phyloP scores from a whole-genome alignment of 2,888 invertebrate genomes.

The Pinctada fucata region DNA sequence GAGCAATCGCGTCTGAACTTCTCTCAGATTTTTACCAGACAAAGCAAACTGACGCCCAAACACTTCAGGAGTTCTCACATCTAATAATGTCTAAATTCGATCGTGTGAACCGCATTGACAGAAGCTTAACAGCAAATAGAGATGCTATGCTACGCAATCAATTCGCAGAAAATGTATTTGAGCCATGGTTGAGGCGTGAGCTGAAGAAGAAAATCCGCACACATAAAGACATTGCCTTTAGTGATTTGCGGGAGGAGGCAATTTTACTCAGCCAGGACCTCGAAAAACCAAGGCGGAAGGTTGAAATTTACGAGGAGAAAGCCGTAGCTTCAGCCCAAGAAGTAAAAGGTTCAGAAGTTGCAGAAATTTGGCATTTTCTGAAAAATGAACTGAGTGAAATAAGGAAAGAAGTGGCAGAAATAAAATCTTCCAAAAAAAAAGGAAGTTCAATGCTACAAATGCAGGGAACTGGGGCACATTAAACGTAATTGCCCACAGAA shows the following conservation, averaged over 20 bases:
- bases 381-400: too few relatives aligned
- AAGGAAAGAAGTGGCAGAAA: too few relatives aligned
- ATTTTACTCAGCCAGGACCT: background rate
- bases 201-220: constrained; percentile 14
- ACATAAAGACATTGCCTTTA: constrained; percentile 8
- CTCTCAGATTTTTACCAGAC: constrained; percentile 19
- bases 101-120: background rate
- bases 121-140: constrained; percentile 9
- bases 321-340: too few relatives aligned
- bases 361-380: too few relatives aligned
- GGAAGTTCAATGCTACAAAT: too few relatives aligned
- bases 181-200: constrained; percentile 18
- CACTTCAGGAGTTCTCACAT: constrained; percentile 16
- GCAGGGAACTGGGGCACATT: too few relatives aligned
- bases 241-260: constrained; percentile 23
- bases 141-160: constrained; percentile 13
- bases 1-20: constrained; percentile 19
- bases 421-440: too few relatives aligned
- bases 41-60: background rate
- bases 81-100: constrained; percentile 19
- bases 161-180: constrained; percentile 25
- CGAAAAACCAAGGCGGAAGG: too few relatives aligned
- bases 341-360: too few relatives aligned
- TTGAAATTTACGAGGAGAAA: too few relatives aligned
- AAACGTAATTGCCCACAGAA: too few relatives aligned